Evolutionary conservation across 2,888 invertebrate species (phyloP).

Genomic region (Tinea semifulvella): DNA sequence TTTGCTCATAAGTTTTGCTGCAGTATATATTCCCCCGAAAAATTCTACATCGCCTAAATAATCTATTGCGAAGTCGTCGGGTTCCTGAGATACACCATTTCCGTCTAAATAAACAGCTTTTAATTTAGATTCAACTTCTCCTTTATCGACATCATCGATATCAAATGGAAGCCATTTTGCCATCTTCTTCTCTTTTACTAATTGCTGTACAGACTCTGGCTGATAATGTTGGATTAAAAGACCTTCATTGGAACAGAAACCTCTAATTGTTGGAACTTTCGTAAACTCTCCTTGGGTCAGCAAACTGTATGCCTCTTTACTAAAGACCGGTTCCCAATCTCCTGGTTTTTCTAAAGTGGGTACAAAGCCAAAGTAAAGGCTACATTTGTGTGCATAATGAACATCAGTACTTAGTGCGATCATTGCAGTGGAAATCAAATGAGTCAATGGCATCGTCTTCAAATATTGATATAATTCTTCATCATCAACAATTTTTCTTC

Average conservation of each 20-base stretch:
- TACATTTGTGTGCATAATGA: conserved; percentile 30
- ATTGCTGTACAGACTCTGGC: conserved; percentile 17
- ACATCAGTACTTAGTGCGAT: conserved; percentile 26
- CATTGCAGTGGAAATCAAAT: conserved; percentile 39
- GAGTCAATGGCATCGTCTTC: conserved; percentile 33
- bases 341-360: conserved; percentile 47
- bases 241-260: conserved; percentile 57
- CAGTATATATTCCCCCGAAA: conserved; percentile 38
- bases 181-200: conserved; percentile 33
- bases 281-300: conserved; percentile 45
- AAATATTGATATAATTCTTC: conserved; percentile 37
- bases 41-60: conserved; percentile 60
- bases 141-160: conserved; percentile 28
- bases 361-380: conserved; percentile 57
- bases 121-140: conserved; percentile 33
- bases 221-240: conserved; percentile 33
- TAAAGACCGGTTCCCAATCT: conserved; percentile 52
- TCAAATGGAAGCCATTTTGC: conserved; percentile 38
- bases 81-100: conserved; percentile 33
- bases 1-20: conserved; percentile 39
- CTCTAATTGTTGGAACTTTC: conserved; percentile 57
- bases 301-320: conserved; percentile 41
- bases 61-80: conserved; percentile 46
- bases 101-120: conserved; percentile 54
- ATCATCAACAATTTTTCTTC: conserved; percentile 27